phyloP scores from a whole-genome alignment of 2,888 invertebrate species.

The Cataglyphis cursor region DNA sequence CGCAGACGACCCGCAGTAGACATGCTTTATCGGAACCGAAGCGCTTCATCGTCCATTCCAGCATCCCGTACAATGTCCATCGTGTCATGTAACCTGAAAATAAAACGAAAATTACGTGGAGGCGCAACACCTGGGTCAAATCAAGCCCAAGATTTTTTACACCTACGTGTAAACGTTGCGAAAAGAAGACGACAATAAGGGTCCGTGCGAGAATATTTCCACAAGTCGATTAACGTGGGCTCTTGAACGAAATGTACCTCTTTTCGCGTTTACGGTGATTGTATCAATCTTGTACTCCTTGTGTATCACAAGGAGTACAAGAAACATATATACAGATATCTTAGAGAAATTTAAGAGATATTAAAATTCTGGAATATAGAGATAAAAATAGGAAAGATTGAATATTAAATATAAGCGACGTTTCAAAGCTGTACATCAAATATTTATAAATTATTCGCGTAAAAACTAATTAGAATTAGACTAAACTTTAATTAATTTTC shows the following conservation, averaged over 20 bases:
- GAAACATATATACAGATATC: neutral
- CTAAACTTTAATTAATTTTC: no score
- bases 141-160: constrained; percentile 1
- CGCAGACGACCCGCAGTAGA: constrained; percentile 92
- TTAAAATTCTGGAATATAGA: neutral
- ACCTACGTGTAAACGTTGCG: constrained; percentile 8
- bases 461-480: no score
- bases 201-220: neutral
- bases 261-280: constrained; percentile 9
- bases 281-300: no score
- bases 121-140: neutral
- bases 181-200: neutral
- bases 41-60: constrained; percentile 88
- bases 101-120: neutral
- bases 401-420: neutral
- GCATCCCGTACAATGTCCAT: constrained; percentile 90
- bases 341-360: neutral
- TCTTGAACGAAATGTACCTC: neutral
- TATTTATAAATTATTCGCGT: no score
- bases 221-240: neutral
- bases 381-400: neutral
- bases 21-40: constrained; percentile 88
- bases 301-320: neutral
- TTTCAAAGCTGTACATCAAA: no score
- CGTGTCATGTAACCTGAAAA: constrained; percentile 64